These are phyloP conservation scores for Ciconia maguari DNA, from an alignment of 2,113 vertebrate species.

Conservation along the genomic window DNA sequence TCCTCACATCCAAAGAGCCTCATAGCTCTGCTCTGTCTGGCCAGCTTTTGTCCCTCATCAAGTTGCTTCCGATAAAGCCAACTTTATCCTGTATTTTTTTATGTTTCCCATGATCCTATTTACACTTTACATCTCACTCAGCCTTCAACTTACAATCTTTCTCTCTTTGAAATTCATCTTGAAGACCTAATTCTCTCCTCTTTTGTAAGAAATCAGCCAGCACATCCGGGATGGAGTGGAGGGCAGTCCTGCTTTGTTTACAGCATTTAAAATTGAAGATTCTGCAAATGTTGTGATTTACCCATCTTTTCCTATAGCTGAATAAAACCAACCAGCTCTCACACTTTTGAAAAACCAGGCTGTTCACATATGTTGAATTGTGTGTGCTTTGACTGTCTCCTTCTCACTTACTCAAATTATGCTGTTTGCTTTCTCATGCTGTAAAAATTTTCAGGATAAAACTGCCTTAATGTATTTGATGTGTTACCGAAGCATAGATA, in stretches of 20 bases:
- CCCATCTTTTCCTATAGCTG: background rate
- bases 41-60: background rate
- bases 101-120: background rate
- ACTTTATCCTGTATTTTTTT: background rate
- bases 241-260: background rate
- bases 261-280: background rate
- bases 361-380: background rate
- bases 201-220: background rate
- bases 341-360: background rate
- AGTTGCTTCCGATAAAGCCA: background rate
- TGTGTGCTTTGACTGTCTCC: background rate
- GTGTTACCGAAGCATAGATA: background rate
- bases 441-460: background rate
- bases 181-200: background rate
- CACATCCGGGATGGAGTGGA: background rate
- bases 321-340: background rate
- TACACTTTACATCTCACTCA: background rate
- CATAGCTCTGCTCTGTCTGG: background rate
- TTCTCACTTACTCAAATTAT: background rate
- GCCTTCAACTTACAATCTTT: background rate
- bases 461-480: background rate
- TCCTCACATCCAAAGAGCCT: background rate
- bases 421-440: background rate
- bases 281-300: background rate
- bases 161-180: background rate